Conservation (phyloP, 2,888 invertebrate species). For the Dolichopus griseipennis region DNA sequence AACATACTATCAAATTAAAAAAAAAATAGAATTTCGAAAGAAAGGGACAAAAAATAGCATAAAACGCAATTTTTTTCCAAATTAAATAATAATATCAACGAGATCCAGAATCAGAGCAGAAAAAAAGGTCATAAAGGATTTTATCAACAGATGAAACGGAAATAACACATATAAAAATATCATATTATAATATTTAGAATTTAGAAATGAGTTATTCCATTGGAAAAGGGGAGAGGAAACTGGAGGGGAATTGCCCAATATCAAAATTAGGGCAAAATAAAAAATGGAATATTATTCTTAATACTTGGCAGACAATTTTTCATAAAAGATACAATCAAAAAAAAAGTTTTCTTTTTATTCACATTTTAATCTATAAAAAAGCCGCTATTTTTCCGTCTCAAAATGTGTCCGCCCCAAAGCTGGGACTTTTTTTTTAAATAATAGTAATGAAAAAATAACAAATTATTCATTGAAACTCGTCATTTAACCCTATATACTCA, state of each 20-base stretch:
- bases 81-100: neutral
- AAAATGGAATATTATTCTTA: neutral
- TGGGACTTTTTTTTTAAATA: too few relatives aligned
- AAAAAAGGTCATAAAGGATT: neutral
- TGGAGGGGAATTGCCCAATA: too few relatives aligned
- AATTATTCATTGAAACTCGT: too few relatives aligned
- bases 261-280: too few relatives aligned
- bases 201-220: too few relatives aligned
- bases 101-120: neutral
- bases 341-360: neutral
- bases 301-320: neutral
- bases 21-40: neutral
- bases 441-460: too few relatives aligned
- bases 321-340: neutral
- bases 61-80: neutral
- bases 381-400: neutral
- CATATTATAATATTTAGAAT: neutral
- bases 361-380: neutral
- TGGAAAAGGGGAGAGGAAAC: too few relatives aligned
- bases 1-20: too few relatives aligned
- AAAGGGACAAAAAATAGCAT: neutral
- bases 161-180: neutral
- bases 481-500: neutral
- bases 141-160: slow-evolving; percentile 6
- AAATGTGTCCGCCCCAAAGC: neutral